Evolutionary conservation across 2,113 vertebrate genomes (phyloP).

Genomic region (Regulus satrapa): DNA sequence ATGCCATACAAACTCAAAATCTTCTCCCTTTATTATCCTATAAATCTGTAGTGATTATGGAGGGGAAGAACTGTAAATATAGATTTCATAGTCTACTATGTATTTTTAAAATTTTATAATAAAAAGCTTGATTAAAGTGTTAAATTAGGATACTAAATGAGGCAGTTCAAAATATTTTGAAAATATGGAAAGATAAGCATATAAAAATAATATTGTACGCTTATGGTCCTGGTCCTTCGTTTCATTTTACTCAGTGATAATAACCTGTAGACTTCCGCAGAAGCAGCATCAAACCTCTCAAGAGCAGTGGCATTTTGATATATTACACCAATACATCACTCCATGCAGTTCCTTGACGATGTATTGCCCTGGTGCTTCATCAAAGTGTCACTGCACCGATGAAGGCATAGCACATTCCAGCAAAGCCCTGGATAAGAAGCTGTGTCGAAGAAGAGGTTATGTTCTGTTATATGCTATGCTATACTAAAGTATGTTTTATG

Average conservation of each 20-base stretch:
- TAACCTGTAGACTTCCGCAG: not conserved
- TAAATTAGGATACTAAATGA: not conserved
- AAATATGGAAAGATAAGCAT: not conserved
- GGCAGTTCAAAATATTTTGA: not conserved
- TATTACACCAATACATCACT: conserved; percentile 56
- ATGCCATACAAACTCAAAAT: not conserved
- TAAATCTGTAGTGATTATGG: not conserved
- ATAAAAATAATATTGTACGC: not conserved
- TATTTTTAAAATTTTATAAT: not conserved
- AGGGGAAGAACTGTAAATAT: not conserved
- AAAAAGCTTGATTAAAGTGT: not conserved
- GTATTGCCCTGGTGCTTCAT: conserved; percentile 46
- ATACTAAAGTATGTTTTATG: not conserved
- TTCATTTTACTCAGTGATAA: not conserved
- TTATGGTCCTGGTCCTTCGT: not conserved
- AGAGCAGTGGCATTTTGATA: conserved; percentile 48
- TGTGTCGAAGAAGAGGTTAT: not conserved
- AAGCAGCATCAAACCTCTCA: conserved; percentile 1
- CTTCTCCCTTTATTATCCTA: not conserved
- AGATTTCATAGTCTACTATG: not conserved
- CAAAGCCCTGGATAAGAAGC: not conserved
- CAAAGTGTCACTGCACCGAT: conserved; percentile 44
- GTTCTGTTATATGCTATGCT: not conserved
- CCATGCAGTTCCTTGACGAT: conserved; percentile 25
- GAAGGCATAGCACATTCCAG: conserved; percentile 35